Evolutionary conservation across 2,888 invertebrate species (phyloP).

Genomic region (Agrochola litura): DNA sequence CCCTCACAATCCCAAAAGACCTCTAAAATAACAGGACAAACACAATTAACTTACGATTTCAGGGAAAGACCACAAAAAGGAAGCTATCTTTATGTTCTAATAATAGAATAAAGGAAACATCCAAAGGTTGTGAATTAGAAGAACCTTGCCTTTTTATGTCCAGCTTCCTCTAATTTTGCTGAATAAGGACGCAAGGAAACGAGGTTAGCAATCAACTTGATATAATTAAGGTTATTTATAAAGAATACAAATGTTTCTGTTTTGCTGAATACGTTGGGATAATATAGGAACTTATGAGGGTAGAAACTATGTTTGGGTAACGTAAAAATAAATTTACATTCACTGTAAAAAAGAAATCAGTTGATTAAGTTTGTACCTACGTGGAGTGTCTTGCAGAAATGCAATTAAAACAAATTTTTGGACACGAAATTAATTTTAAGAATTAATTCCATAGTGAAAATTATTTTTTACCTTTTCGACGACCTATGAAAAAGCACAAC

Average conservation of each 20-base stretch:
- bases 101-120: conserved; percentile 16
- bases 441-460: background rate
- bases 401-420: background rate
- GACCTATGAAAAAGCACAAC: background rate
- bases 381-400: no score
- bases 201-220: conserved; percentile 42
- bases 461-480: background rate
- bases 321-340: no score
- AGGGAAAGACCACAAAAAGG: conserved; percentile 24
- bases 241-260: conserved; percentile 13
- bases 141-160: conserved; percentile 17
- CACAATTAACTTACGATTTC: conserved; percentile 44
- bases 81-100: conserved; percentile 29
- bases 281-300: background rate
- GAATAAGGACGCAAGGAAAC: conserved; percentile 8
- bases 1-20: conserved; percentile 19
- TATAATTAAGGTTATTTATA: conserved; percentile 13
- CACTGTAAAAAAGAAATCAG: background rate
- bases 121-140: conserved; percentile 25
- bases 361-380: background rate
- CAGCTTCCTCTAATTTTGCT: conserved; percentile 21
- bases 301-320: background rate
- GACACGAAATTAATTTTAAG: background rate
- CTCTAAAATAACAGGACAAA: conserved; percentile 31
- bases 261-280: background rate